Base-by-base conservation (phyloP, 1,140 invertebrate species). In the Dufourea novaeangliae region DNA sequence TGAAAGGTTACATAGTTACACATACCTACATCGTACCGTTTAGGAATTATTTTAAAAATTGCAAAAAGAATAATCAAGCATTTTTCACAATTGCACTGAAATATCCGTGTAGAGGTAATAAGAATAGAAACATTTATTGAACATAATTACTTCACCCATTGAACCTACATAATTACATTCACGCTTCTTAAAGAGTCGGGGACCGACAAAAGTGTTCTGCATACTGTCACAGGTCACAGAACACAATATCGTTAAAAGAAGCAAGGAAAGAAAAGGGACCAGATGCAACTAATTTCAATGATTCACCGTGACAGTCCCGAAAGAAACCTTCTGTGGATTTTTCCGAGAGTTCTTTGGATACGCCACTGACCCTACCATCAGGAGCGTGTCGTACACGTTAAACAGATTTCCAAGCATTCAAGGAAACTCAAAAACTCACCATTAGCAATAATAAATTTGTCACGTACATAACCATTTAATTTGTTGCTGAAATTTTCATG, bases 261-360 rank as follows among this genome's bases (percentile, higher is more conserved):
- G 20, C n/a, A 32, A 44, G n/a, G n/a, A 34, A 37, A 44, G 50
- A 64, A 44, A 32, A 41, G 41, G 29, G 8, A 52, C 82, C 89
- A 91, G 86, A 91, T 89, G 88, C 88, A 80, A 76, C 87, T 91
- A 89, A 90, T 91, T 90, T 87, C 80, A 64, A 67, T 85, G 88
- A 90, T 91, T 90, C 86, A 82, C 80, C 89, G 82, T 91, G 89
- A 90, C 89, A 72, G 74, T 39, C 67, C 20, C 50, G 41, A 46
- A 66, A 72, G 72, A 50, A 82, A 77, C 63, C 34, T 54, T 59
- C 39, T 54, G 34, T 44, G 17, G 50, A n/a, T 32, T 63, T 71
- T 69, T 77, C 54, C 44, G 62, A 17, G 22, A 17, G 44, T 57
- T 63, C 32, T 63, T 66, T 56, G 44, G 0, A 11, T 32, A 22